Base-by-base conservation (phyloP, 2,888 invertebrate species). In the Sinohyriopsis cumingii region DNA sequence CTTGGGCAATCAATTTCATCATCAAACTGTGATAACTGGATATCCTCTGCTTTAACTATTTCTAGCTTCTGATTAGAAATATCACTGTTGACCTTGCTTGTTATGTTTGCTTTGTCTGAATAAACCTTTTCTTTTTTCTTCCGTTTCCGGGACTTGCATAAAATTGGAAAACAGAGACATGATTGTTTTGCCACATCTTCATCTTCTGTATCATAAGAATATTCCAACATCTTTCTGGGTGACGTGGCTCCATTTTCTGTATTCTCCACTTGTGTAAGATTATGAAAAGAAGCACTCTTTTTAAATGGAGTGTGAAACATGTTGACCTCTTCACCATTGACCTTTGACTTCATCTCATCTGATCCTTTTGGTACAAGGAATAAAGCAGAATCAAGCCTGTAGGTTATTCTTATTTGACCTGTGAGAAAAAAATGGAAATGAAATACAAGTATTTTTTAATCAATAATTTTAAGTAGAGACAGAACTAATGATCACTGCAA, bases 321-420 rank as follows among this genome's bases (percentile, higher is more conserved):
- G 59, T 76, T 78, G 25, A 77, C 74, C 63, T 77, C 78, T 65
- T 75, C 78, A 65, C 80, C 81, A 72, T 68, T 78, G 45, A 68
- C 77, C 59, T 76, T 81, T 63, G 71, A 75, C 28, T 63, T 77
- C 68, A 77, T 82, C 59, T 78, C 82, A 33, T 73, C 80, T 5
- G 80, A 80, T 71, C 80, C 80, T 63, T 78, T 82, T 18, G 84
- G 82, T 24, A 83, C 84, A 53, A 83, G 70, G 33, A 83, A 82
- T 65, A 84, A 83, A n/a, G 87, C 78, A 7, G 86, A 81, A 20
- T 82, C 77, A 7, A 87, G 80, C 68, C 83, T 76, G 67, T 87
- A 80, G 60, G 80, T 79, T 63, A 88, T 79, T 20, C 84, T 83
- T 19, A 88, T 80, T 75, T 88, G 86, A 65, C 86, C 86, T 86